phyloP scores from a whole-genome alignment of 2,113 vertebrate species.

The Telmatochromis brichardi region DNA sequence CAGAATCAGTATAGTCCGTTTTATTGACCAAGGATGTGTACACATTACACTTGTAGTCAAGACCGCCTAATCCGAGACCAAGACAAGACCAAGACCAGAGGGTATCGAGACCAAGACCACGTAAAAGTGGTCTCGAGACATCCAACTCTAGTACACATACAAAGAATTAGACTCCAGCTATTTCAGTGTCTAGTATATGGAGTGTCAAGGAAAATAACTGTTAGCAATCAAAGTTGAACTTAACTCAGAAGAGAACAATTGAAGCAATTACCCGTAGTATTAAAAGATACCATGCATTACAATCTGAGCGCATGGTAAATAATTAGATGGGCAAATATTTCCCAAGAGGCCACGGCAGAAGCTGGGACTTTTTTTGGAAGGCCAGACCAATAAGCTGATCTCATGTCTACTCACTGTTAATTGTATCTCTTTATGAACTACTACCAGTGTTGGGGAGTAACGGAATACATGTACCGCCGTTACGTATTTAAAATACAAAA shows the following conservation, averaged over 20 bases:
- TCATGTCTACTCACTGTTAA: neutral
- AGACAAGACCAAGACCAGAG: no score
- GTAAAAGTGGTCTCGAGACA: no score
- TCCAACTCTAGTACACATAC: no score
- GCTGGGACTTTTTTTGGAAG: accelerated
- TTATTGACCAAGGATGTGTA: neutral
- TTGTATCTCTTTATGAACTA: neutral
- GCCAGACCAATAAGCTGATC: neutral
- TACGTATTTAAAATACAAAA: no score
- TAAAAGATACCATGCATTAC: neutral
- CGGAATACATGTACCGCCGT: no score
- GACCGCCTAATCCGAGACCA: no score
- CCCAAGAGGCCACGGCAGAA: neutral
- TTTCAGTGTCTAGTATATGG: neutral
- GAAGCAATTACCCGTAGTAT: neutral
- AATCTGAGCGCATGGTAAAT: accelerated
- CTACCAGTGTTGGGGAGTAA: neutral
- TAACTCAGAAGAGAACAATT: neutral
- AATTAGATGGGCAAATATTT: neutral
- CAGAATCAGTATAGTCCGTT: neutral
- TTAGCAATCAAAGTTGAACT: neutral
- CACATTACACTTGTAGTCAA: no score
- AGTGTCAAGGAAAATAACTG: neutral
- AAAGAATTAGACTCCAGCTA: neutral
- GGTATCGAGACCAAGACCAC: no score